Percentiles rank a stretch among this genome's conserved stretches.
phyloP scores from a whole-genome alignment of 1,140 invertebrate genomes.

The Calliphora vicina region DNA sequence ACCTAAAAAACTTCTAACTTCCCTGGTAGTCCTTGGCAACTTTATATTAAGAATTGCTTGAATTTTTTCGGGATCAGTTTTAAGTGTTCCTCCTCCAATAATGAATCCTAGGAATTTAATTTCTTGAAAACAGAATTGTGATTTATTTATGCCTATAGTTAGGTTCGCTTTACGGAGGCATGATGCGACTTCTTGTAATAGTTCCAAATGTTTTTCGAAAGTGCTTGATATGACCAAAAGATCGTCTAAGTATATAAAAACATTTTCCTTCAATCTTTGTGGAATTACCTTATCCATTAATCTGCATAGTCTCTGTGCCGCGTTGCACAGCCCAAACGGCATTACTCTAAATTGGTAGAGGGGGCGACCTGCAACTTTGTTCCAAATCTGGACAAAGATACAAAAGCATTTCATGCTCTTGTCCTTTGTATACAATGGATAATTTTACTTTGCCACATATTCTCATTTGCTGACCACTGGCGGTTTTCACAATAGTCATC shows the following conservation, averaged over 20 bases:
- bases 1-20: slow-evolving; percentile 46
- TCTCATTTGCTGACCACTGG: too few species aligned
- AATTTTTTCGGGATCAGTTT: slow-evolving; percentile 41
- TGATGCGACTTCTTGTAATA: background rate
- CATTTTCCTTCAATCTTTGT: background rate
- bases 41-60: slow-evolving; percentile 32
- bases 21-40: slow-evolving; percentile 36
- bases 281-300: background rate
- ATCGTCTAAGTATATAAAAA: background rate
- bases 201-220: background rate
- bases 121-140: slow-evolving; percentile 55
- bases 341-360: background rate
- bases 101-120: slow-evolving; percentile 47
- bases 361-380: background rate
- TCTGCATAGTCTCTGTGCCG: background rate
- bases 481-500: too few species aligned
- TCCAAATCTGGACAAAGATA: too few species aligned
- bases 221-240: background rate
- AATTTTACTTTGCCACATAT: too few species aligned
- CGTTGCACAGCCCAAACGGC: slow-evolving; percentile 3
- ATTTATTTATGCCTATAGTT: slow-evolving; percentile 64
- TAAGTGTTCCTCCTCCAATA: slow-evolving; percentile 37
- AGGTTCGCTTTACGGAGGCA: slow-evolving; percentile 51
- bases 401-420: too few species aligned
- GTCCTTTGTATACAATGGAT: too few species aligned